Base-by-base conservation (phyloP, 2,888 invertebrate genomes). In the Cantharis nigra region DNA sequence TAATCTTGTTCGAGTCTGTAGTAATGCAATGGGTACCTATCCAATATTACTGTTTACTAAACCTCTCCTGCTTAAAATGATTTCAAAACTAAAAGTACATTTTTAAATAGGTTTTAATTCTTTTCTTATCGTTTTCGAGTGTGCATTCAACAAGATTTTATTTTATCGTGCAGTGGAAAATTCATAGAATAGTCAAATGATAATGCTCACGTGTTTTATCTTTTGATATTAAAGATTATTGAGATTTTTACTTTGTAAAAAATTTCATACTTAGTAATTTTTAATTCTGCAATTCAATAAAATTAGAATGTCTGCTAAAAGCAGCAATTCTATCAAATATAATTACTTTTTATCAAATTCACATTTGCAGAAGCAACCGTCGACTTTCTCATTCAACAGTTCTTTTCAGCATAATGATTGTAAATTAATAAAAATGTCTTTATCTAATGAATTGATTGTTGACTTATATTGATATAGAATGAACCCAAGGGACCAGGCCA, bases 101-200 rank as follows among this genome's bases (percentile, higher is more conserved):
- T 72, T 33, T 49, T 49, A 49, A 49, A 49, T 49, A 49, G 13
- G n/a, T 49, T 49, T 67, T 67, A 67, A 23, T 63, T 62, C 63
- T 9, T 49, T 73, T 70, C 75, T 75, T 75, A 75, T 75, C 75
- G 20, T 30, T 72, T 33, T 75, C 23, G 70, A 75, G 75, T 70
- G 49, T 65, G 64, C 75, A 70, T 67, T 67, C 65, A 67, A 67
- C 65, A 26, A 23, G 65, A 75, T 69, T 62, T 70, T 13, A 63
- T 63, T 74, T 75, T 70, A 71, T 71, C 75, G 62, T 30, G 26
- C 75, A 75, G 65, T 75, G 75, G 75, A 75, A 75, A 75, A 71
- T 75, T 75, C 23, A 30, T 30, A 16, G 14, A 69, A 30, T 18
- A 67, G 65, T 67, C 26, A 26, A 67, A 18, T 26, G 26, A 67